A percentile compares a stretch with the other conserved stretches of the same genome.
phyloP scores from a whole-genome alignment of 1,140 invertebrate species.

The Drosophila busckii region DNA sequence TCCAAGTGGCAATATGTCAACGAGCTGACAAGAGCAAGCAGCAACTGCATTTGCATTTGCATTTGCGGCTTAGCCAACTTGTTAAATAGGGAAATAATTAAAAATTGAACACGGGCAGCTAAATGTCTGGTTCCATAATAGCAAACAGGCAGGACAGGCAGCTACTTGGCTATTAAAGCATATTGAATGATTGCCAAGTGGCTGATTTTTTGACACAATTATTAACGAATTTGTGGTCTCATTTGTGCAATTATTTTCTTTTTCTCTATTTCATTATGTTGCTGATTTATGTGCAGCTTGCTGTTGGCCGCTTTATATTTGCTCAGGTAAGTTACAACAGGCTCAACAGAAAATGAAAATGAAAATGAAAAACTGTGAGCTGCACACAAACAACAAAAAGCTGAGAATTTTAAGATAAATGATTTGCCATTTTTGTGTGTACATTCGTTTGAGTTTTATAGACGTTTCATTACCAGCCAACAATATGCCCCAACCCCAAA shows the following conservation, averaged over 20 bases:
- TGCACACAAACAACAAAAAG: too few species aligned
- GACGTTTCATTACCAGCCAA: constrained; percentile 65
- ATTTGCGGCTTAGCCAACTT: constrained; percentile 8
- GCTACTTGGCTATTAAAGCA: not conserved
- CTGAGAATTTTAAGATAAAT: constrained; percentile 57
- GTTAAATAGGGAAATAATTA: constrained; percentile 60
- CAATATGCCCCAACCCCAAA: constrained; percentile 48
- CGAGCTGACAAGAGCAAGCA: too few species aligned
- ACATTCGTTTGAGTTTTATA: constrained; percentile 71
- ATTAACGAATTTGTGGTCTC: too few species aligned
- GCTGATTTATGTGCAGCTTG: too few species aligned
- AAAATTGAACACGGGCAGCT: constrained; percentile 17
- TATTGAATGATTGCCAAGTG: too few species aligned
- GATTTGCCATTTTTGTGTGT: constrained; percentile 72
- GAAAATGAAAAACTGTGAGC: not conserved
- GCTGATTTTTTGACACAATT: too few species aligned
- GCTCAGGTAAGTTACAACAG: too few species aligned
- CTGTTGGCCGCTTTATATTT: too few species aligned
- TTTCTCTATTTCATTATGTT: too few species aligned
- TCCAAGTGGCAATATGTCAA: too few species aligned
- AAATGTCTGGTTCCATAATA: constrained; percentile 1
- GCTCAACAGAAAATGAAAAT: not conserved
- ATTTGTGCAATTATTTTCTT: too few species aligned
- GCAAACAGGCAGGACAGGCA: not conserved
- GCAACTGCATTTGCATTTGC: too few species aligned